Evolutionary conservation across 2,113 vertebrate genomes (phyloP).

Genomic region (Brachyistius frenatus): DNA sequence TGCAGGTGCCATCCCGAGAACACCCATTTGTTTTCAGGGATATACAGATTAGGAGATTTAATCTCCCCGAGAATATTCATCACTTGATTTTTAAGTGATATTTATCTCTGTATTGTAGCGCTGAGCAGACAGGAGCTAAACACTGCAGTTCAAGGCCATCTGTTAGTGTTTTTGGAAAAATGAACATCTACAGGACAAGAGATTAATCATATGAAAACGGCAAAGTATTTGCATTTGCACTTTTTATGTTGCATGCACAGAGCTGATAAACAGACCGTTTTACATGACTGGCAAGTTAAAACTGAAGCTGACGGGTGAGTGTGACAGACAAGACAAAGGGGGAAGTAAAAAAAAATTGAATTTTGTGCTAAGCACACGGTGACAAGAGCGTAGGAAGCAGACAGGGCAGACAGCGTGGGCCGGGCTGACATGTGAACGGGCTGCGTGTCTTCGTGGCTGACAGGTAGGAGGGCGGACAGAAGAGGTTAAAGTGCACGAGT

Average conservation of each 20-base stretch:
- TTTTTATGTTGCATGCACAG: background rate
- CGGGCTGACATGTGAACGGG: slow-evolving; percentile 24
- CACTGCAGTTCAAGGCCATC: slow-evolving; percentile 65
- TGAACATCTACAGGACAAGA: slow-evolving; percentile 18
- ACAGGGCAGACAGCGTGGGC: slow-evolving; percentile 32
- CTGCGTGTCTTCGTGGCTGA: slow-evolving; percentile 5
- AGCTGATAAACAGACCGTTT: slow-evolving; percentile 28
- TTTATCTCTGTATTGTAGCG: slow-evolving; percentile 57
- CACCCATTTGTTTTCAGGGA: slow-evolving; percentile 62
- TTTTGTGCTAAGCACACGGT: slow-evolving; percentile 40
- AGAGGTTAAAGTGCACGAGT: slow-evolving; percentile 36
- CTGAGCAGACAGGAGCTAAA: slow-evolving; percentile 53
- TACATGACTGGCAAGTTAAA: background rate
- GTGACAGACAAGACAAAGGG: slow-evolving; percentile 36
- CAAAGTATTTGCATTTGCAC: background rate
- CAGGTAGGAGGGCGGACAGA: slow-evolving; percentile 17
- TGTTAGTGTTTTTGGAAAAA: slow-evolving; percentile 59
- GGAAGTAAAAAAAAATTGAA: background rate
- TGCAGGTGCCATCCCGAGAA: background rate
- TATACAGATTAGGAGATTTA: slow-evolving; percentile 75
- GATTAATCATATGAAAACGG: slow-evolving; percentile 45
- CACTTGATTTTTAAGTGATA: slow-evolving; percentile 71
- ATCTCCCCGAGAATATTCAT: slow-evolving; percentile 68
- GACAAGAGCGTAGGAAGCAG: slow-evolving; percentile 49
- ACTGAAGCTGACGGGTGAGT: slow-evolving; percentile 11